These are phyloP conservation scores for Carduelis carduelis DNA, from an alignment of 2,797 vertebrate species.

Conservation along the genomic window DNA sequence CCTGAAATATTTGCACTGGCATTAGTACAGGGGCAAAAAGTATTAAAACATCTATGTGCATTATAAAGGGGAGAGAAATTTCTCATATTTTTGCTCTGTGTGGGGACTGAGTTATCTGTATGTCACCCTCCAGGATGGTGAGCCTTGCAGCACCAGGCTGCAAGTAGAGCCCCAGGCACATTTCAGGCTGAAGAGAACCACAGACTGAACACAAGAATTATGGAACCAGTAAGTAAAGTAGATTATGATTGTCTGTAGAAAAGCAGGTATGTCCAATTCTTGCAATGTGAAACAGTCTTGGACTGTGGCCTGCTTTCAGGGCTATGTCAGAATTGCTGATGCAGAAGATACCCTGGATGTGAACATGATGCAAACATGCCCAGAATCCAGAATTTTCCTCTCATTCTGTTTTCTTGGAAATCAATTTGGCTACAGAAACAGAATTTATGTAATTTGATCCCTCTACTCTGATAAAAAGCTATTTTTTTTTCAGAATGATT, in stretches of 20 bases:
- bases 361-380: neutral
- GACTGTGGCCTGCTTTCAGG: neutral
- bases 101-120: neutral
- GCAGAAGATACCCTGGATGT: neutral
- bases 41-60: neutral
- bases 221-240: neutral
- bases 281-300: neutral
- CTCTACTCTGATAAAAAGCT: neutral
- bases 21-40: neutral
- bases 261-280: neutral
- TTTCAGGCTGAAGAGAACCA: neutral
- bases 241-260: neutral
- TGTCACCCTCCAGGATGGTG: neutral
- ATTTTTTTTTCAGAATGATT: neutral
- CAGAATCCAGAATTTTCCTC: neutral
- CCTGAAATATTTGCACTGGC: neutral
- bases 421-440: neutral
- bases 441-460: neutral
- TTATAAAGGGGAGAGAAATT: neutral
- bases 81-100: neutral
- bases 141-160: neutral
- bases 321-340: neutral
- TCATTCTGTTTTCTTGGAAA: neutral
- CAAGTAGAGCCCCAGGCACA: neutral
- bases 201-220: neutral